phyloP scores from a whole-genome alignment of 1,140 invertebrate genomes.

The Brachionus angularis region DNA sequence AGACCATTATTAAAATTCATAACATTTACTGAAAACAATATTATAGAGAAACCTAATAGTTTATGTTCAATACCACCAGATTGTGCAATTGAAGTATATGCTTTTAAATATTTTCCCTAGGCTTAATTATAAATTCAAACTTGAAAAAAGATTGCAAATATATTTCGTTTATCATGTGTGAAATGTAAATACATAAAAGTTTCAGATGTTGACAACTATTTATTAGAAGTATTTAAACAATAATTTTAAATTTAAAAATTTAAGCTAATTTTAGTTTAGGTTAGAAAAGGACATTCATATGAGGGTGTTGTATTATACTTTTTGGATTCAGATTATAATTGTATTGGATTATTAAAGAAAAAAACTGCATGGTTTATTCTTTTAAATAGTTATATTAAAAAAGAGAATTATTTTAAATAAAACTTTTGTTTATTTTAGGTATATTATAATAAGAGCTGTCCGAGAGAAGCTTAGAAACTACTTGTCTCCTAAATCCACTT shows the following conservation, averaged over 20 bases:
- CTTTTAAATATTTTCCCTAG: background rate
- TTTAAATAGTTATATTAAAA: background rate
- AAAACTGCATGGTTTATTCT: conserved; percentile 58
- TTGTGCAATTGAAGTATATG: conserved; percentile 53
- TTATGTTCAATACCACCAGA: conserved; percentile 56
- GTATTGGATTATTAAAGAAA: conserved; percentile 60
- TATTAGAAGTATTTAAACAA: conserved; percentile 46
- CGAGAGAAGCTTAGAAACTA: conserved; percentile 55
- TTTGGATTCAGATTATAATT: conserved; percentile 52
- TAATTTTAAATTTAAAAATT: background rate
- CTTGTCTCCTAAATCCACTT: conserved; percentile 38
- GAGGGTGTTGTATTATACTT: conserved; percentile 61
- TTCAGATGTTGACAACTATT: conserved; percentile 46
- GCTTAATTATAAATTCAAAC: background rate
- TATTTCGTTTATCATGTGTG: conserved; percentile 47
- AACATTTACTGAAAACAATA: conserved; percentile 55
- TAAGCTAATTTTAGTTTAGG: conserved; percentile 47
- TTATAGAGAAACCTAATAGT: conserved; percentile 48
- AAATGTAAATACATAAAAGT: conserved; percentile 47
- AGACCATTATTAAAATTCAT: conserved; percentile 57
- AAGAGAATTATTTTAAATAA: background rate
- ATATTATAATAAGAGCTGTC: conserved; percentile 58
- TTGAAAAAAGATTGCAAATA: conserved; percentile 46
- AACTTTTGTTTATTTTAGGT: conserved; percentile 50
- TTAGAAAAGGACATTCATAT: conserved; percentile 53